These are phyloP conservation scores for Cuculus canorus DNA, from an alignment of 2,797 vertebrate genomes.

Conservation along the genomic window DNA sequence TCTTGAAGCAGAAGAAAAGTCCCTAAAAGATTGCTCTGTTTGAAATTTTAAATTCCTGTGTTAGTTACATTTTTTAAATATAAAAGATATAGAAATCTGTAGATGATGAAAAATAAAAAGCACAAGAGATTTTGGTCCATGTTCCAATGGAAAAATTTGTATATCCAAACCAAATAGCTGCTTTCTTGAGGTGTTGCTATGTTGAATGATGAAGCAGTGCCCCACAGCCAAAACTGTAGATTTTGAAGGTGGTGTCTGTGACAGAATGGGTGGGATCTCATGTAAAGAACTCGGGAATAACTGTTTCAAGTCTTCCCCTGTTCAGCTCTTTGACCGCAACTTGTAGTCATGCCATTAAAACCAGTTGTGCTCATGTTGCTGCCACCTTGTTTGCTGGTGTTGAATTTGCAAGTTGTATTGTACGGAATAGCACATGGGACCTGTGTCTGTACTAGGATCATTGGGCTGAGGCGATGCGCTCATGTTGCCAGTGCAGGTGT, in stretches of 20 bases:
- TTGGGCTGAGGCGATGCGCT: background rate
- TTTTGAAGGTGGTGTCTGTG: background rate
- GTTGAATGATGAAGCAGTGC: background rate
- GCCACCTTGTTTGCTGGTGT: background rate
- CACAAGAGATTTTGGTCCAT: background rate
- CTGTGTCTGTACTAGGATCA: background rate
- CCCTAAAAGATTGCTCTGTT: background rate
- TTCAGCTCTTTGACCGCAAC: background rate
- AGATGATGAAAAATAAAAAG: background rate
- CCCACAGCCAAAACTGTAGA: background rate
- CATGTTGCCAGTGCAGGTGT: background rate
- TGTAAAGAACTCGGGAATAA: background rate
- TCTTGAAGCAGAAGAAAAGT: background rate
- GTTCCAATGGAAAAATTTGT: background rate
- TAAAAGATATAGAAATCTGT: background rate
- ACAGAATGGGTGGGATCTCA: background rate
- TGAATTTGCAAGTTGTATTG: background rate
- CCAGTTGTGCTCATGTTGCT: background rate
- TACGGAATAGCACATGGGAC: background rate
- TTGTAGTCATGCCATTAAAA: background rate
- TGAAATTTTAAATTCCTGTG: background rate
- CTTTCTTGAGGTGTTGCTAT: background rate
- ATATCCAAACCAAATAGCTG: background rate
- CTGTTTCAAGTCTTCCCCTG: background rate
- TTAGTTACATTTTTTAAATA: background rate